These are phyloP conservation scores for Neogale vison DNA, from an alignment of 2,113 vertebrate genomes.

Conservation along the genomic window DNA sequence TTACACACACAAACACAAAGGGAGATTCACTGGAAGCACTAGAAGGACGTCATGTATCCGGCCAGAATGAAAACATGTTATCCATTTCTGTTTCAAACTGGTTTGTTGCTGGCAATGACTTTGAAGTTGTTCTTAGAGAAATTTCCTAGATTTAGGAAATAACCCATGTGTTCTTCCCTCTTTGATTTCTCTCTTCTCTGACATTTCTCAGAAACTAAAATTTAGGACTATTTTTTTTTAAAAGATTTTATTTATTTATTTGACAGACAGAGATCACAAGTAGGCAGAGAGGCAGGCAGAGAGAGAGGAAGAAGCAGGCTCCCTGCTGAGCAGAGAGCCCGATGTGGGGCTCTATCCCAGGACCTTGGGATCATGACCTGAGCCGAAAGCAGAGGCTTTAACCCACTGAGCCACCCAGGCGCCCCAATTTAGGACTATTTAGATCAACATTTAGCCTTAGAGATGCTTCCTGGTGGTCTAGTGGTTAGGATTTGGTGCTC, in stretches of 20 bases:
- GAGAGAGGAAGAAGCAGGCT: too few relatives aligned
- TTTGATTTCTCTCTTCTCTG: background rate
- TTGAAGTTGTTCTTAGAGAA: conserved; percentile 20
- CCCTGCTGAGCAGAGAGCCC: too few relatives aligned
- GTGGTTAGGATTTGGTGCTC: too few relatives aligned
- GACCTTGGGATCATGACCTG: too few relatives aligned
- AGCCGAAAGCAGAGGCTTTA: too few relatives aligned
- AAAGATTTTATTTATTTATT: too few relatives aligned
- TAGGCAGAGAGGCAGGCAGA: too few relatives aligned
- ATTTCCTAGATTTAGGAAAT: conserved; percentile 23
- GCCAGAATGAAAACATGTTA: background rate
- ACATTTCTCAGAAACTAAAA: background rate
- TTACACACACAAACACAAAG: background rate
- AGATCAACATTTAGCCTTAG: background rate
- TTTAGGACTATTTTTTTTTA: background rate
- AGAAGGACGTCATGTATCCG: background rate
- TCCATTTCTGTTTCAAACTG: background rate
- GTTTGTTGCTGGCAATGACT: background rate
- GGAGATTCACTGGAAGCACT: background rate
- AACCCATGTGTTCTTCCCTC: background rate
- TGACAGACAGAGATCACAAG: too few relatives aligned
- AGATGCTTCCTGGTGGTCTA: too few relatives aligned
- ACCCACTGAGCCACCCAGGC: too few relatives aligned
- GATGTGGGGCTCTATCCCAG: too few relatives aligned
- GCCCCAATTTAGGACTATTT: background rate